Base-by-base conservation (phyloP, 2,888 invertebrate genomes). In the Drosophila mimetica region DNA sequence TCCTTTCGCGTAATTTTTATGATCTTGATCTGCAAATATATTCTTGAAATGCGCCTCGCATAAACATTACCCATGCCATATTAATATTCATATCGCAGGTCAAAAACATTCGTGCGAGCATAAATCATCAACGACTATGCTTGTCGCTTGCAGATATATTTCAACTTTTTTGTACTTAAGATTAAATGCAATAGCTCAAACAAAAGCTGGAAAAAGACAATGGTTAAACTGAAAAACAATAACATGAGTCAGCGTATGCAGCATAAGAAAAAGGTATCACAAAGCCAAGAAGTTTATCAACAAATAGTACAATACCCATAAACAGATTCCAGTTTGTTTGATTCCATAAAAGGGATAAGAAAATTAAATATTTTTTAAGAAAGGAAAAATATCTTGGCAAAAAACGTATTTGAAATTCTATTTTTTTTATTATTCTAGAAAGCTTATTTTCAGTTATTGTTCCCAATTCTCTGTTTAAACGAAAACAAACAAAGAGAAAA, bases 91-190 rank as follows among this genome's bases (percentile, higher is more conserved):
- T 60, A 58, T 13, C 46, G 42, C 32, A 48, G 32, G 47, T 18
- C 53, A 47, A 11, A 72, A 76, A 81, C 74, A 74, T 83, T 83
- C 88, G 80, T 83, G 84, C 42, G 53, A 67, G 55, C 80, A 83
- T 87, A 83, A 86, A 87, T 83, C 88, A 86, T 66, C 58, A 37
- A 36, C 42, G 9, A 44, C 30, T 66, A 22, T 51, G 41, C 30
- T 46, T 50, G 54, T 46, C 34, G 36, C 32, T 32, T 18, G 16
- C 42, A 52, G 11, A 52, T 22, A 28, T 36, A 32, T 47, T 70
- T 52, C 37, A 58, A 42, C 34, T 28, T 57, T 48, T 52, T 48
- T 44, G 22, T 16, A 22, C 22, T 14, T 7, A 28, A 22, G 25
- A 36, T 8, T 41, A 32, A 34, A 59, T 28, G 25, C 25, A 55